Percentiles rank a stretch among this genome's conserved stretches.
Conservation (phyloP, 2,113 vertebrate genomes). For the Dipodomys stephensi region DNA sequence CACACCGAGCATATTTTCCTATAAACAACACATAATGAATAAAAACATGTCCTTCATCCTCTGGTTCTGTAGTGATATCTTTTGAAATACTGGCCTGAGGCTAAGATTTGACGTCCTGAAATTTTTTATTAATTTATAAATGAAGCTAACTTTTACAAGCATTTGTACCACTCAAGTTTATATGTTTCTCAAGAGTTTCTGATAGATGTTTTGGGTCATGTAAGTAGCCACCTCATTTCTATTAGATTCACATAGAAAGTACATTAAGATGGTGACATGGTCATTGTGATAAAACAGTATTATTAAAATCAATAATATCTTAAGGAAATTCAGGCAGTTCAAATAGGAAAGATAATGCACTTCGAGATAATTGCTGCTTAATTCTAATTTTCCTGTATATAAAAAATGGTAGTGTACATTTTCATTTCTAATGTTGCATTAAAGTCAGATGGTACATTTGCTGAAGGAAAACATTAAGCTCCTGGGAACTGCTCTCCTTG, state of each 20-base stretch:
- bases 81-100: not conserved
- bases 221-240: not conserved
- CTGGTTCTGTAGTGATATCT: not conserved
- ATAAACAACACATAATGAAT: not conserved
- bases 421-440: constrained; percentile 29
- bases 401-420: constrained; percentile 50
- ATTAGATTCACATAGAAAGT: not conserved
- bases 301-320: constrained; percentile 61
- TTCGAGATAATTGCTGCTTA: constrained; percentile 63
- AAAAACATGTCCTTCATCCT: not conserved
- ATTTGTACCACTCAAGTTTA: constrained; percentile 15
- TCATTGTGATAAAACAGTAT: constrained; percentile 10
- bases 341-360: constrained; percentile 53
- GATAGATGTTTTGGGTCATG: constrained; percentile 50
- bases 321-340: constrained; percentile 50
- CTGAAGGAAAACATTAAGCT: constrained; percentile 43
- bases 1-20: not conserved
- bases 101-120: not conserved
- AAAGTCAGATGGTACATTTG: constrained; percentile 11
- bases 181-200: not conserved
- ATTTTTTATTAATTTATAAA: constrained; percentile 19
- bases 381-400: constrained; percentile 53
- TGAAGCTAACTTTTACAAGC: constrained; percentile 12
- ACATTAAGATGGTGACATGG: constrained; percentile 45
- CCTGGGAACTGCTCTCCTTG: not conserved